phyloP scores from a whole-genome alignment of 2,113 vertebrate genomes.

The Anguilla japonica region DNA sequence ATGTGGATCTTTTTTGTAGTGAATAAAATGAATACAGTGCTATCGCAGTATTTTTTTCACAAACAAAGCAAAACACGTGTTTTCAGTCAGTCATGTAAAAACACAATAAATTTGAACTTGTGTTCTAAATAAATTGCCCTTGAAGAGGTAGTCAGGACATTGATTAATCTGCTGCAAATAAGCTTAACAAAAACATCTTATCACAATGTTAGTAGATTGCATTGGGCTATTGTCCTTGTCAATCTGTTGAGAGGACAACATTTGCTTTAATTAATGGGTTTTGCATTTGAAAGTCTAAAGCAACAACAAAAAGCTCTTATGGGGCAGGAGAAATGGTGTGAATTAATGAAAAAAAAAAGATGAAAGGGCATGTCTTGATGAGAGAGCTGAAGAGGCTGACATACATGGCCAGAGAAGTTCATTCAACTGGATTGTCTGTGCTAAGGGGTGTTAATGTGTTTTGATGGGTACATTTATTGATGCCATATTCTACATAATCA shows the following conservation, averaged over 20 bases:
- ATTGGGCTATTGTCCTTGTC: background rate
- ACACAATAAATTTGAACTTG: conserved; percentile 2
- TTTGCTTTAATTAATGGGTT: conserved; percentile 7
- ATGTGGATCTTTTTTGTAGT: no score
- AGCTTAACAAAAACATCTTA: background rate
- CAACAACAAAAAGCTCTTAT: background rate
- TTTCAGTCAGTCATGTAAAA: background rate
- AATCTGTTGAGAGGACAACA: background rate
- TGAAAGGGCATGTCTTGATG: background rate
- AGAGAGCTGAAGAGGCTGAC: background rate
- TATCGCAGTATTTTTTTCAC: background rate
- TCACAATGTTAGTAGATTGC: background rate
- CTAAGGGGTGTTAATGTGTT: conserved; percentile 22
- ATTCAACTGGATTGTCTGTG: conserved; percentile 7
- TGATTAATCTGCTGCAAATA: background rate
- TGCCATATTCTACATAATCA: conserved; percentile 24
- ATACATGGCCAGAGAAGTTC: background rate
- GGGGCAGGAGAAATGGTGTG: background rate
- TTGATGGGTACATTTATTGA: conserved; percentile 13
- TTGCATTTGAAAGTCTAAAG: conserved; percentile 2
- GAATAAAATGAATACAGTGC: background rate
- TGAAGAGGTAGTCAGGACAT: background rate
- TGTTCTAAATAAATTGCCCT: background rate
- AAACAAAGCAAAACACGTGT: background rate
- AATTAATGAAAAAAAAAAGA: background rate